Evolutionary conservation across 2,113 vertebrate species (phyloP), one percentile per base, ranked within the genome.

Genomic region (Elachura formosa): DNA sequence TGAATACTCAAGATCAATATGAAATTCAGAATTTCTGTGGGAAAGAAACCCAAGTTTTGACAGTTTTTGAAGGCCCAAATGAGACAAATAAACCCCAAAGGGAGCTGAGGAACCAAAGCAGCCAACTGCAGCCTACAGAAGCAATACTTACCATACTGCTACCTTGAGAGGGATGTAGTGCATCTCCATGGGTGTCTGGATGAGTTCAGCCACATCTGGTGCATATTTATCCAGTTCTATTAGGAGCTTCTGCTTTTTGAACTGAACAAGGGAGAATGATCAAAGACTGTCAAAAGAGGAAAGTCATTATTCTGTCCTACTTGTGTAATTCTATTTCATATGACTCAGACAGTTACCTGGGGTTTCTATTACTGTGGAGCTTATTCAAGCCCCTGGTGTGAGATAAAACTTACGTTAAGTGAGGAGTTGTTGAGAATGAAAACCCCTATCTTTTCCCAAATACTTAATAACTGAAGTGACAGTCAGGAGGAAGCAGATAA

Each of bases 101-200:
- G 71, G 34, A 40, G 49, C 7, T 46, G 79, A 91, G 52, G 48
- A 77, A 46, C n/a, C 41, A 72, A n/a, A 64, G 79, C 43, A 59
- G 72, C 52, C 31, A 38, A 10, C 12, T 48, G 76, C 14, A 59
- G 22, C 63, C 52, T 16, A 14, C 23, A 48, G 43, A 76, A 66
- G 56, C 46, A 91, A 78, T 96, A 99, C 99, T 99, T 97, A 99
- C 99, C 99, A 99, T 54, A 99, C 96, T 77, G 99, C 99, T 68
- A 99, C 99, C 96, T 99, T 99, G 83, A 99, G 98, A 12, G 99
- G 99, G 89, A 99, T 98, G 96, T 99, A 99, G 87, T 98, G 97
- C 99, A 99, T 99, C 87, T 99, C 98, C 96, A 98, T 98, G 29
- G 99, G 99, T 4, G 98, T 99, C 45, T 98, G 98, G 96, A 99